Percentiles rank a stretch among this genome's conserved stretches.
phyloP scores from a whole-genome alignment of 2,113 vertebrate species.

The Micronycteris hirsuta region DNA sequence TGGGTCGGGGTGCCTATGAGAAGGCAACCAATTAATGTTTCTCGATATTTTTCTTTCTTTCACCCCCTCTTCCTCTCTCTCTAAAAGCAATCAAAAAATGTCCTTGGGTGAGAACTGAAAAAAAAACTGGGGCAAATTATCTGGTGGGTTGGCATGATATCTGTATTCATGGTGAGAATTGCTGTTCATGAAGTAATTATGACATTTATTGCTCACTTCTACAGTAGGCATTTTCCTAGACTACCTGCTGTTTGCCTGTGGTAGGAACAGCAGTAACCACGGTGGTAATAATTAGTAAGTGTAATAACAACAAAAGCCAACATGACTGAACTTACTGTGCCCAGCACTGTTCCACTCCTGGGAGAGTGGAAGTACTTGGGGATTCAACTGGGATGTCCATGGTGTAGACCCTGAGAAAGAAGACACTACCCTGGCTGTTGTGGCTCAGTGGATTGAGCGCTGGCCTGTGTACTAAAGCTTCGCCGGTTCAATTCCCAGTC shows the following conservation, averaged over 20 bases:
- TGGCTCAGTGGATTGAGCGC: no score
- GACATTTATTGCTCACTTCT: neutral
- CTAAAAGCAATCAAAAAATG: no score
- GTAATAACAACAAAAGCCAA: neutral
- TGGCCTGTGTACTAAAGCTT: no score
- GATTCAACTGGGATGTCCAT: neutral
- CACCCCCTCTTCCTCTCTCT: no score
- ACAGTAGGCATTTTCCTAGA: neutral
- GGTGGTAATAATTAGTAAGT: neutral
- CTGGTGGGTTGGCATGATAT: neutral
- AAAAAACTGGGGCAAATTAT: neutral
- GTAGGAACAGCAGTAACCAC: rapidly evolving
- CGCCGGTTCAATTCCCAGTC: no score
- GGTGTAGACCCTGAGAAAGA: neutral
- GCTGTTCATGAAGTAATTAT: neutral
- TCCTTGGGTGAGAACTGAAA: no score
- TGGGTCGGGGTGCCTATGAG: no score
- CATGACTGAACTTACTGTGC: neutral
- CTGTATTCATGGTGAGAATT: neutral
- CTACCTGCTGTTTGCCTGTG: neutral
- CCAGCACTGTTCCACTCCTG: neutral
- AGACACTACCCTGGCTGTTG: neutral
- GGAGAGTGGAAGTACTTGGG: neutral
- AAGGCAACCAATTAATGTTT: no score
- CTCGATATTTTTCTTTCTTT: no score